Evolutionary conservation across 2,113 vertebrate genomes (phyloP).

Genomic region (Podocnemis expansa): DNA sequence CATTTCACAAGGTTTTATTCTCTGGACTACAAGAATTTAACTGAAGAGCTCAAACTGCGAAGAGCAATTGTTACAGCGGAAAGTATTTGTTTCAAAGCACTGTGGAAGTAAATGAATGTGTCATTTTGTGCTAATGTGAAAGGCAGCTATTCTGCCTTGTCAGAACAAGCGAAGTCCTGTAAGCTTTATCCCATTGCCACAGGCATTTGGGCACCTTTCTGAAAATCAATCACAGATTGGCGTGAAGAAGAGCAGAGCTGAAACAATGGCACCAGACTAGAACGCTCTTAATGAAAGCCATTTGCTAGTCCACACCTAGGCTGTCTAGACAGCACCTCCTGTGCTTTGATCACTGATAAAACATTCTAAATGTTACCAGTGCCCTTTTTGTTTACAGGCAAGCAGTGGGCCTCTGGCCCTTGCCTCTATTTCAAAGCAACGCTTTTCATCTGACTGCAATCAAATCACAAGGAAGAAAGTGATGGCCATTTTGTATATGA

Average conservation of each 20-base stretch:
- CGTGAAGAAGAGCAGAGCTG: constrained; percentile 79
- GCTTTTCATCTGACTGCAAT: constrained; percentile 89
- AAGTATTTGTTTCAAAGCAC: constrained; percentile 81
- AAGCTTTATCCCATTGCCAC: constrained; percentile 86
- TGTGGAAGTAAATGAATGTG: constrained; percentile 82
- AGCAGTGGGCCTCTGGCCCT: constrained; percentile 80
- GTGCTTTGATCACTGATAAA: constrained; percentile 84
- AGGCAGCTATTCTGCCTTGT: constrained; percentile 80
- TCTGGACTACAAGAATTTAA: constrained; percentile 72
- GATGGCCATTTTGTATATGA: constrained; percentile 63
- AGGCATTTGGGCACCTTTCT: constrained; percentile 86
- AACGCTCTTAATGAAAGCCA: constrained; percentile 84
- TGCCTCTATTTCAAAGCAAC: constrained; percentile 86
- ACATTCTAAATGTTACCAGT: constrained; percentile 81
- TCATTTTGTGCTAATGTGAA: constrained; percentile 90
- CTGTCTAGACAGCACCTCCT: constrained; percentile 80
- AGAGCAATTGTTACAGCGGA: constrained; percentile 80
- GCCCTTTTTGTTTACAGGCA: constrained; percentile 79
- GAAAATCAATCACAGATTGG: constrained; percentile 95
- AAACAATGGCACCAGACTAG: constrained; percentile 76
- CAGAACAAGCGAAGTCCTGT: constrained; percentile 81
- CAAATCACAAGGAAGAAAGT: constrained; percentile 75
- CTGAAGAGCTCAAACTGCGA: constrained; percentile 69
- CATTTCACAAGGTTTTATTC: constrained; percentile 66
- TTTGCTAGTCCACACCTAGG: constrained; percentile 84